phyloP scores from a whole-genome alignment of 2,888 invertebrate species.

The Lasioglossum marginatum region DNA sequence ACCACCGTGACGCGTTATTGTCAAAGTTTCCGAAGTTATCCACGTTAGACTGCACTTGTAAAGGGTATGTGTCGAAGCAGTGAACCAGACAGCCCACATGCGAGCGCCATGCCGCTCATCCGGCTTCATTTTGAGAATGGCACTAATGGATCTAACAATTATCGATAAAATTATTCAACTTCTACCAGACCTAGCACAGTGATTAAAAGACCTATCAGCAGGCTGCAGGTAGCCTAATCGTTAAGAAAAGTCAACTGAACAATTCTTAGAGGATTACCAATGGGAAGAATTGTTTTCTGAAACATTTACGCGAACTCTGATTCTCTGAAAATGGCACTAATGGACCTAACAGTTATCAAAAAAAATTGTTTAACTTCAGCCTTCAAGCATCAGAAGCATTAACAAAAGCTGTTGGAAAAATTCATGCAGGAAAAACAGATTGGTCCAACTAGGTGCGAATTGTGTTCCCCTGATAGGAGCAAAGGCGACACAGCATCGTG shows the following conservation, averaged over 20 bases:
- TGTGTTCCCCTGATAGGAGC: not conserved
- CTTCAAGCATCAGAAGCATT: not conserved
- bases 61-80: not conserved
- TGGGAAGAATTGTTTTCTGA: too few species aligned
- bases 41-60: not conserved
- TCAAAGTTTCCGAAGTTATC: constrained; percentile 33
- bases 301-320: too few species aligned
- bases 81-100: not conserved
- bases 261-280: too few species aligned
- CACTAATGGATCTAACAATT: too few species aligned
- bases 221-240: too few species aligned
- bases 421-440: not conserved
- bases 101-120: not conserved
- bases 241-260: too few species aligned
- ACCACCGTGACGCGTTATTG: constrained; percentile 22
- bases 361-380: not conserved
- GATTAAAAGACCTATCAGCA: not conserved
- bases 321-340: not conserved
- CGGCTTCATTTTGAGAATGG: too few species aligned
- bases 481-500: not conserved
- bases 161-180: not conserved
- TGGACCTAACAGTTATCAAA: not conserved
- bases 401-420: not conserved
- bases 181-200: not conserved
- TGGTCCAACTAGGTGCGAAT: not conserved